Evolutionary conservation across 2,113 vertebrate species (phyloP), one percentile per base, ranked within the genome.

Genomic region (Phylloscopus whistleri): DNA sequence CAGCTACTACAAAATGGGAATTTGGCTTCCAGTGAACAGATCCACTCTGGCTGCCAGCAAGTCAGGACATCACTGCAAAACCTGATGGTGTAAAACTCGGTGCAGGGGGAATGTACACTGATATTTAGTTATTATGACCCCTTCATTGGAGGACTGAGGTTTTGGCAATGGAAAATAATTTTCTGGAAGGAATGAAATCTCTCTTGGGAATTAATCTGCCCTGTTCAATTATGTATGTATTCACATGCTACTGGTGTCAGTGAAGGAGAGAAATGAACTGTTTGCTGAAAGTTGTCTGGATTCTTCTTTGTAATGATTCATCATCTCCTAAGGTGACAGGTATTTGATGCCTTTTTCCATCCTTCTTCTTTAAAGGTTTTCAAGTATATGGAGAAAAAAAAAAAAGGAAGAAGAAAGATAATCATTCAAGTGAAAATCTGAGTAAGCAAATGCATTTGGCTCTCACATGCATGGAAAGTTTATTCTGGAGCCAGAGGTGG

Each of bases 371-470:
- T 82, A 68, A 96, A 89, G 24, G 11, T 87, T 84, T 91, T 96
- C 52, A 87, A 81, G 74, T 58, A 67, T 80, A 79, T 68, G 79
- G 81, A 49, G 30, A 22, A 39, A 26, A 63, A 78, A 85, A 85
- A 39, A 62, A 76, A 77, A 48, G 8, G 11, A 28, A 70, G 10
- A 19, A 48, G 11, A 16, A 35, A 39, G 10, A 55, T 58, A 70
- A 85, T 84, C 53, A 97, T 96, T 97, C 64, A 94, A 96, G 60
- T 77, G 81, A 98, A 98, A 97, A 96, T 97, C 95, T 96, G 85
- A 98, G 94, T 97, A 97, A 98, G 96, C 94, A 98, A 98, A 97
- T 41, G n/a, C 68, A 89, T 95, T 97, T 97, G 97, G 97, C 97
- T 96, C 75, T 39, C 26, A 64, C 35, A 90, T 37, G 51, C 60